Evolutionary conservation across 2,113 vertebrate genomes (phyloP).

Genomic region (Podocnemis expansa): DNA sequence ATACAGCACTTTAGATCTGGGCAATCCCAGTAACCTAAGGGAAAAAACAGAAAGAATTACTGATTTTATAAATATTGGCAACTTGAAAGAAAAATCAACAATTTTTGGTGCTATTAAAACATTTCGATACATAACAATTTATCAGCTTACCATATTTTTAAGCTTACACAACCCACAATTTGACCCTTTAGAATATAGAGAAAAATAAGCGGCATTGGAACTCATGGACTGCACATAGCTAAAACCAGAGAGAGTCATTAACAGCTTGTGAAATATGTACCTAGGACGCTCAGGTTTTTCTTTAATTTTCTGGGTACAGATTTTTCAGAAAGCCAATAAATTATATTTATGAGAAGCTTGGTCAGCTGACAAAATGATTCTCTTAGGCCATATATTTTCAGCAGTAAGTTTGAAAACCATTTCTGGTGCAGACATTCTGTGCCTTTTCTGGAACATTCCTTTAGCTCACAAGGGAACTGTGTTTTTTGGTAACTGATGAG

Average conservation of each 20-base stretch:
- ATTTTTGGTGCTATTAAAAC: not conserved
- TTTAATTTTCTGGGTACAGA: not conserved
- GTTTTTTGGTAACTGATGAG: not conserved
- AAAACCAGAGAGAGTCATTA: not conserved
- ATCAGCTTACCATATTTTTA: not conserved
- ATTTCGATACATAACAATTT: not conserved
- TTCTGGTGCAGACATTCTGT: not conserved
- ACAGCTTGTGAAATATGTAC: not conserved
- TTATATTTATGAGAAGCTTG: not conserved
- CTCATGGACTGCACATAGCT: not conserved
- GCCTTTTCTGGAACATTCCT: not conserved
- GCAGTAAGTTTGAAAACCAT: not conserved
- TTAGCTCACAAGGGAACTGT: not conserved
- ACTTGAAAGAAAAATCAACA: not conserved
- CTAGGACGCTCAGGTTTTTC: not conserved
- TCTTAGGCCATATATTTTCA: slow-evolving; percentile 11
- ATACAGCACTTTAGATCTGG: slow-evolving; percentile 91
- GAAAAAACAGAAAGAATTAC: not conserved
- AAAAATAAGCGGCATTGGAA: not conserved
- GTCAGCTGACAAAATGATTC: not conserved
- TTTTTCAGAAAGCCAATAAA: not conserved
- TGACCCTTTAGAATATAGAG: not conserved
- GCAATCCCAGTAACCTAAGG: slow-evolving; percentile 88
- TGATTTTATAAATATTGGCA: not conserved
- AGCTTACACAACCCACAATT: not conserved